Conservation (phyloP, 2,113 vertebrate species). For the Ammodytes marinus region DNA sequence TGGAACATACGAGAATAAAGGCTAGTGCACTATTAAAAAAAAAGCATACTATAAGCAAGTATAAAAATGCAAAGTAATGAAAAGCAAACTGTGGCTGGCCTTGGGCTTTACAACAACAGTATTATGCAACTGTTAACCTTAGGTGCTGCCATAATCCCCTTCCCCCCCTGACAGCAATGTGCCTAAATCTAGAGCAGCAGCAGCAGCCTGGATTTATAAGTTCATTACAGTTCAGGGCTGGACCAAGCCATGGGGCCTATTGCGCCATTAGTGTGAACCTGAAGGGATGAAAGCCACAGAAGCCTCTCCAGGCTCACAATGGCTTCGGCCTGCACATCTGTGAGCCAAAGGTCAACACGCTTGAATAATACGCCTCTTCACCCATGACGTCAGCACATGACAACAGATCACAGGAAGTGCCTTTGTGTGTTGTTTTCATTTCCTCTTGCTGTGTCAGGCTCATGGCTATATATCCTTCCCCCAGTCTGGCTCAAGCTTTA, state of each 20-base stretch:
- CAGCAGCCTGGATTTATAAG: conserved; percentile 73
- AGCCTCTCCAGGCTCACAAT: conserved; percentile 14
- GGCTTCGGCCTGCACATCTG: conserved; percentile 60
- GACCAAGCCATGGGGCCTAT: conserved; percentile 42
- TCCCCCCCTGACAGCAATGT: conserved; percentile 55
- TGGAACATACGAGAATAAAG: neutral
- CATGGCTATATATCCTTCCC: conserved; percentile 30
- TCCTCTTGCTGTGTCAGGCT: conserved; percentile 51
- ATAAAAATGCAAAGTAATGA: conserved; percentile 8
- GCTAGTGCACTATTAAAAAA: neutral
- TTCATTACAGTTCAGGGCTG: conserved; percentile 72
- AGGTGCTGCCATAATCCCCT: conserved; percentile 67
- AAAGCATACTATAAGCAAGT: neutral
- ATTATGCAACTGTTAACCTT: conserved; percentile 66
- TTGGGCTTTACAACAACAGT: conserved; percentile 11
- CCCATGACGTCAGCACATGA: conserved; percentile 40
- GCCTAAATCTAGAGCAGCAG: conserved; percentile 70
- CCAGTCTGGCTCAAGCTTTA: conserved; percentile 5
- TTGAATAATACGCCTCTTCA: conserved; percentile 38
- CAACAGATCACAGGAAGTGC: conserved; percentile 50
- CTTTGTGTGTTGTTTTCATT: conserved; percentile 58
- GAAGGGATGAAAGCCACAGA: conserved; percentile 59
- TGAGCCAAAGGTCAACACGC: conserved; percentile 24
- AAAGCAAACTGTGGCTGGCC: conserved; percentile 1
- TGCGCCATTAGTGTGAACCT: conserved; percentile 49